A percentile compares a stretch with the other conserved stretches of the same genome.
These are phyloP conservation scores for Furcula furcula DNA, from an alignment of 2,888 invertebrate genomes.

Conservation along the genomic window DNA sequence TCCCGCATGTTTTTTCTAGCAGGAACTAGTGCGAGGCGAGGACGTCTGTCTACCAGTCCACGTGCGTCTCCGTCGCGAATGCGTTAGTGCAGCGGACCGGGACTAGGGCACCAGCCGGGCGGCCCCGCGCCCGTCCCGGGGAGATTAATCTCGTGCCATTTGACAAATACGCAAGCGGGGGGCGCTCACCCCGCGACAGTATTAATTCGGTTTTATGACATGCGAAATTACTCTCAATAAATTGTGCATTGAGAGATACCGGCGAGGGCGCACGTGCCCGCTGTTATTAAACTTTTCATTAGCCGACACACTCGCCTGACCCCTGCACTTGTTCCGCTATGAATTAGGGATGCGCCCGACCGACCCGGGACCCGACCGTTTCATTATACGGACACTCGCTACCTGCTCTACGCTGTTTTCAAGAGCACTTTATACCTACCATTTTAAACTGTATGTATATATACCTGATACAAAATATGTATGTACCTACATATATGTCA, in stretches of 20 bases:
- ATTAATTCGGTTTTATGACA: constrained; percentile 80
- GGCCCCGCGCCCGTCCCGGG: constrained; percentile 28
- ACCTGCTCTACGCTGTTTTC: constrained; percentile 39
- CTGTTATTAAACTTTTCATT: constrained; percentile 77
- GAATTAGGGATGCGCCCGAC: constrained; percentile 29
- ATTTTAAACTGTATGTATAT: too few species aligned
- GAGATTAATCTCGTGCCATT: constrained; percentile 34
- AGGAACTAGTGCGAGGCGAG: background rate
- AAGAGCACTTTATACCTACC: too few species aligned
- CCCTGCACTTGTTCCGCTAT: constrained; percentile 42
- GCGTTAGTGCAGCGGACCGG: constrained; percentile 9
- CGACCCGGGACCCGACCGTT: constrained; percentile 5
- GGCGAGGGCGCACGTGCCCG: constrained; percentile 55
- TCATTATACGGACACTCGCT: constrained; percentile 30
- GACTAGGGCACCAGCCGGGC: constrained; percentile 25
- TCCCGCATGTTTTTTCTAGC: background rate
- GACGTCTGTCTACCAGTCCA: constrained; percentile 4
- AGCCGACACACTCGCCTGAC: constrained; percentile 42
- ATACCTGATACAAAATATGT: background rate
- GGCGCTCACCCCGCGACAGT: constrained; percentile 34
- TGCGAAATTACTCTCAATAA: constrained; percentile 78
- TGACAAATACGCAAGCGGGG: constrained; percentile 27
- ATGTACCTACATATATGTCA: too few species aligned
- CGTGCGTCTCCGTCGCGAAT: constrained; percentile 19
- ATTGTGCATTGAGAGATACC: constrained; percentile 59